These are phyloP conservation scores for Oryzias woworae DNA, from an alignment of 2,113 vertebrate species.

Conservation along the genomic window DNA sequence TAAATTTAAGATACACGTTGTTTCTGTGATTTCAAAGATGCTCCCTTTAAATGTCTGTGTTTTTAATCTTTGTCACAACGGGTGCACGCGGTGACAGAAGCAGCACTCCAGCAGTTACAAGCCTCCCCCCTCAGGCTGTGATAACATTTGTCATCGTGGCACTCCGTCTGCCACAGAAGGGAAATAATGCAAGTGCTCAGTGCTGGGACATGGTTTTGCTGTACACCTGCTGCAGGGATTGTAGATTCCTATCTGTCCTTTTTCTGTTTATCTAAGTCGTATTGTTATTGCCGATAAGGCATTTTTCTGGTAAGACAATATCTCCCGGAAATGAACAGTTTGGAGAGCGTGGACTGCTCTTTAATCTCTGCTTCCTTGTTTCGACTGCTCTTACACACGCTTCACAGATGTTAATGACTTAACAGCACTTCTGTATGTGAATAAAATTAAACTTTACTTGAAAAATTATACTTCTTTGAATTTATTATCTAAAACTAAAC, in stretches of 20 bases:
- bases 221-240: conserved; percentile 4
- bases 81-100: conserved; percentile 7
- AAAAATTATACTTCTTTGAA: too few species aligned
- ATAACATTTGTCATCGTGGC: conserved; percentile 43
- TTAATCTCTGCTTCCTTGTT: background rate
- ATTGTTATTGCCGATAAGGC: conserved; percentile 21
- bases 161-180: conserved; percentile 36
- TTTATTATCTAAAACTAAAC: too few species aligned
- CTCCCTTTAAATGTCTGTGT: conserved; percentile 3
- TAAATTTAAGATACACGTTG: conserved; percentile 12
- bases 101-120: conserved; percentile 3
- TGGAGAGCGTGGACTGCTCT: background rate
- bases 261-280: conserved; percentile 26
- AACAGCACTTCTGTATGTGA: too few species aligned
- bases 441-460: too few species aligned
- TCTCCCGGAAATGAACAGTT: conserved; percentile 11
- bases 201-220: conserved; percentile 23
- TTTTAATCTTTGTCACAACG: conserved; percentile 11
- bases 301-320: conserved; percentile 13
- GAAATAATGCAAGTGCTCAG: conserved; percentile 13
- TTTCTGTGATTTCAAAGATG: conserved; percentile 4
- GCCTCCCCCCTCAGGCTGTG: conserved; percentile 9
- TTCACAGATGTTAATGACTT: too few species aligned
- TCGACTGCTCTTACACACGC: too few species aligned
- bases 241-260: conserved; percentile 14